A percentile compares a stretch with the other conserved stretches of the same genome.
phyloP scores from a whole-genome alignment of 1,140 invertebrate species.

The Mamestra configurata region DNA sequence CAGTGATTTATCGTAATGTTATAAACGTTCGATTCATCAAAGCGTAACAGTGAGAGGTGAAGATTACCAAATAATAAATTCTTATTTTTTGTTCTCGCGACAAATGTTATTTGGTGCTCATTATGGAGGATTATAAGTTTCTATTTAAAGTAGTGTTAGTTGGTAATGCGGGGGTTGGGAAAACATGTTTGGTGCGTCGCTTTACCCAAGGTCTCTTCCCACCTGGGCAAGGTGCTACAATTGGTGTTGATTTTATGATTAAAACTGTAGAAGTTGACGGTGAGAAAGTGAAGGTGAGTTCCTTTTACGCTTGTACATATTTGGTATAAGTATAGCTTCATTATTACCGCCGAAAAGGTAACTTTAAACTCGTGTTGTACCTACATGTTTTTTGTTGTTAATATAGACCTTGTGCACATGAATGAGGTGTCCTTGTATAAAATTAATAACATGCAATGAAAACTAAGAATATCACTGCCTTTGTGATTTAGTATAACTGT shows the following conservation, averaged over 20 bases:
- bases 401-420: neutral
- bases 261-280: slow-evolving; percentile 99
- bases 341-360: slow-evolving; percentile 16
- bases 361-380: neutral
- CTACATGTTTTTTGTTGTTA: neutral
- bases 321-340: slow-evolving; percentile 60
- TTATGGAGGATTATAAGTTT: slow-evolving; percentile 99
- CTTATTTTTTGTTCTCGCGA: slow-evolving; percentile 68
- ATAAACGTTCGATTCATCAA: slow-evolving; percentile 77
- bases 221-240: slow-evolving; percentile 99
- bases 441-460: neutral
- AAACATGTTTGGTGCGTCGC: slow-evolving; percentile 96
- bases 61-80: slow-evolving; percentile 73
- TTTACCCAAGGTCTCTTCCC: slow-evolving; percentile 98
- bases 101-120: slow-evolving; percentile 79
- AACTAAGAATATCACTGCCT: neutral
- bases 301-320: slow-evolving; percentile 49
- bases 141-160: slow-evolving; percentile 99
- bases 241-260: slow-evolving; percentile 99
- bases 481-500: neutral
- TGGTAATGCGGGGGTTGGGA: slow-evolving; percentile 98
- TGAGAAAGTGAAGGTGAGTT: slow-evolving; percentile 97
- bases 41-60: slow-evolving; percentile 77
- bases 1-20: slow-evolving; percentile 71
- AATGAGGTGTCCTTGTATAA: slow-evolving; percentile 3